These are phyloP conservation scores for Encarsia formosa DNA, from an alignment of 2,888 invertebrate genomes.

Conservation along the genomic window DNA sequence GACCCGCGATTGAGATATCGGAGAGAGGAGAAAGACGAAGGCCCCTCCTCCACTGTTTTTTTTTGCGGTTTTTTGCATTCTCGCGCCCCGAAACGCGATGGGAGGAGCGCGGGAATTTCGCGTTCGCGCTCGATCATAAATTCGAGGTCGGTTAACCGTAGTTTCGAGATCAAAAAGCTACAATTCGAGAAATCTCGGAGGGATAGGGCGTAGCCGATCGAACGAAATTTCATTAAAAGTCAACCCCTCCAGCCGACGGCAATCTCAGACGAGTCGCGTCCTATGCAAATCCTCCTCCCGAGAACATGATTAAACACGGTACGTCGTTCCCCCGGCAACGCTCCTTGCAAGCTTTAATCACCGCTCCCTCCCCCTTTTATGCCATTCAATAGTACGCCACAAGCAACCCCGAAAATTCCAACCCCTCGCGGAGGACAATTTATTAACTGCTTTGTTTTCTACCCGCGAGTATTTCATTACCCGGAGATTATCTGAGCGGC, in stretches of 20 bases:
- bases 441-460: conserved; percentile 36
- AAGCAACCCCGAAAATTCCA: conserved; percentile 21
- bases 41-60: not conserved
- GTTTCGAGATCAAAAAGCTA: too few species aligned
- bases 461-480: conserved; percentile 28
- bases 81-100: too few species aligned
- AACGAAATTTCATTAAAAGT: conserved; percentile 20
- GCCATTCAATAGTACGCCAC: conserved; percentile 44
- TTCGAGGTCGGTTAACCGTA: too few species aligned
- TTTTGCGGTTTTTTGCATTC: conserved; percentile 4
- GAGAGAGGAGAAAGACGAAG: not conserved
- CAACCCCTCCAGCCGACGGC: conserved; percentile 1
- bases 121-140: too few species aligned
- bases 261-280: conserved; percentile 22
- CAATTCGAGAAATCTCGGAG: not conserved
- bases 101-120: too few species aligned
- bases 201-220: not conserved
- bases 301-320: conserved; percentile 50
- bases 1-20: conserved; percentile 47
- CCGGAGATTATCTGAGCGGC: conserved; percentile 23
- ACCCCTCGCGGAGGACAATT: conserved; percentile 33
- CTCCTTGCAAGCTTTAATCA: conserved; percentile 40
- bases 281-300: conserved; percentile 45
- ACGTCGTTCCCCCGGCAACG: conserved; percentile 35
- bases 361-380: conserved; percentile 43